Percentiles rank a stretch among this genome's conserved stretches.
phyloP scores from a whole-genome alignment of 2,797 vertebrate genomes.

The Benthosema pterotum region DNA sequence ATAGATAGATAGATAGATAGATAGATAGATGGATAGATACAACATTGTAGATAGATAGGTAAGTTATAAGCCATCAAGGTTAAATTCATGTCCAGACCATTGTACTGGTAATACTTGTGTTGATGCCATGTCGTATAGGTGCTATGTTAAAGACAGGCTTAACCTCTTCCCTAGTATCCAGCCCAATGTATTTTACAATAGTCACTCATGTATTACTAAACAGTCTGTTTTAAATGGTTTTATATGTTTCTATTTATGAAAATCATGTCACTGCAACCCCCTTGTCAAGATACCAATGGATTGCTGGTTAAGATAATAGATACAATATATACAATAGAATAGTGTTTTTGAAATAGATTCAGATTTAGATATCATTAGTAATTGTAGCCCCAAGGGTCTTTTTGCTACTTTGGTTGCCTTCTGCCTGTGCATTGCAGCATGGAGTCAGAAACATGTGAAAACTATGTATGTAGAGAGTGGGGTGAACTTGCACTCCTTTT shows the following conservation, averaged over 20 bases:
- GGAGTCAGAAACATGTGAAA: slow-evolving; percentile 48
- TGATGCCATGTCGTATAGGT: slow-evolving; percentile 8
- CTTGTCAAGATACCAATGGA: slow-evolving; percentile 51
- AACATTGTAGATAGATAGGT: too few relatives aligned
- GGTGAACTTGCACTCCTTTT: not conserved
- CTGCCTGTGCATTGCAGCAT: slow-evolving; percentile 24
- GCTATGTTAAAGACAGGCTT: slow-evolving; percentile 42
- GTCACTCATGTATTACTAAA: slow-evolving; percentile 57
- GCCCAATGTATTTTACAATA: slow-evolving; percentile 53
- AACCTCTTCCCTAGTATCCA: slow-evolving; percentile 42
- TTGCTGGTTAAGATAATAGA: slow-evolving; percentile 61
- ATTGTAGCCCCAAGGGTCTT: slow-evolving; percentile 52
- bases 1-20: too few relatives aligned
- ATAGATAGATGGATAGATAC: too few relatives aligned
- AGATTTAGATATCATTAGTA: slow-evolving; percentile 45
- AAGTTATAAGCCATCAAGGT: not conserved
- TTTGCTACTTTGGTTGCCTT: slow-evolving; percentile 57
- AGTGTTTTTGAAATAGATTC: slow-evolving; percentile 61
- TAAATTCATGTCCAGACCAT: not conserved
- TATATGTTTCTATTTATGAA: slow-evolving; percentile 79
- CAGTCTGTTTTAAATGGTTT: slow-evolving; percentile 70
- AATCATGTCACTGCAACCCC: slow-evolving; percentile 55
- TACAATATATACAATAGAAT: slow-evolving; percentile 52
- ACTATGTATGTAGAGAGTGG: not conserved
- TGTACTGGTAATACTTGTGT: not conserved